These are phyloP conservation scores for Macquaria australasica DNA, from an alignment of 2,113 vertebrate genomes.

Conservation along the genomic window DNA sequence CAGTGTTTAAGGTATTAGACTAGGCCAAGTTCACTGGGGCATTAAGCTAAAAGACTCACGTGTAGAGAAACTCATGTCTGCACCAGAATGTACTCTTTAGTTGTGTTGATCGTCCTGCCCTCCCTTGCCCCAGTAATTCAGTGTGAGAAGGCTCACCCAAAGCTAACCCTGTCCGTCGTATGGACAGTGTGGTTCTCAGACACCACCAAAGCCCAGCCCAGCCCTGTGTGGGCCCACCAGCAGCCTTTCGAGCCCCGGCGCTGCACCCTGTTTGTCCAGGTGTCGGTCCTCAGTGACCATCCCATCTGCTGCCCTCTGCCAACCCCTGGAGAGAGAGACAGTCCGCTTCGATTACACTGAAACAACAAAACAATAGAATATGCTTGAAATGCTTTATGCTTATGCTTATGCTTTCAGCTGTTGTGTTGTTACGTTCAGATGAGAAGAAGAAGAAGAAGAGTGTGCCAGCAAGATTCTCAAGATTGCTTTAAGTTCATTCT, in stretches of 20 bases:
- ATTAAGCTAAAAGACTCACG: slow-evolving; percentile 24
- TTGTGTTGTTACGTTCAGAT: background rate
- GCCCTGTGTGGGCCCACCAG: slow-evolving; percentile 58
- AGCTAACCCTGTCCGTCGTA: slow-evolving; percentile 32
- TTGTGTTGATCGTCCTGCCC: background rate
- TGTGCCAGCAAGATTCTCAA: background rate
- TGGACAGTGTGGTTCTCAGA: slow-evolving; percentile 50
- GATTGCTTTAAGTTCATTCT: background rate
- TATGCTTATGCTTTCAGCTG: background rate
- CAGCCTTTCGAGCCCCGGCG: slow-evolving; percentile 24
- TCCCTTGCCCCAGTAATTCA: slow-evolving; percentile 18
- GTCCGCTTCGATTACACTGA: background rate
- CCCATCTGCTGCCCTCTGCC: slow-evolving; percentile 49
- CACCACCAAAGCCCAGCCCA: slow-evolving; percentile 31
- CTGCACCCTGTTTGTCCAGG: slow-evolving; percentile 89
- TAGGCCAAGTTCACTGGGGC: slow-evolving; percentile 20
- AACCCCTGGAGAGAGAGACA: slow-evolving; percentile 22
- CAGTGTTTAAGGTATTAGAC: slow-evolving; percentile 24
- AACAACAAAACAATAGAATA: background rate
- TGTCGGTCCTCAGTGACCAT: slow-evolving; percentile 77
- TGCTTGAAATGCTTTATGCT: background rate
- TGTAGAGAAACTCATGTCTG: slow-evolving; percentile 21
- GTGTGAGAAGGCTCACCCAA: slow-evolving; percentile 48
- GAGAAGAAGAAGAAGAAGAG: background rate
- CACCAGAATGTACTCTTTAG: slow-evolving; percentile 17